Evolutionary conservation across 2,797 vertebrate species (phyloP).

Genomic region (Spinibarbus caldwelli): DNA sequence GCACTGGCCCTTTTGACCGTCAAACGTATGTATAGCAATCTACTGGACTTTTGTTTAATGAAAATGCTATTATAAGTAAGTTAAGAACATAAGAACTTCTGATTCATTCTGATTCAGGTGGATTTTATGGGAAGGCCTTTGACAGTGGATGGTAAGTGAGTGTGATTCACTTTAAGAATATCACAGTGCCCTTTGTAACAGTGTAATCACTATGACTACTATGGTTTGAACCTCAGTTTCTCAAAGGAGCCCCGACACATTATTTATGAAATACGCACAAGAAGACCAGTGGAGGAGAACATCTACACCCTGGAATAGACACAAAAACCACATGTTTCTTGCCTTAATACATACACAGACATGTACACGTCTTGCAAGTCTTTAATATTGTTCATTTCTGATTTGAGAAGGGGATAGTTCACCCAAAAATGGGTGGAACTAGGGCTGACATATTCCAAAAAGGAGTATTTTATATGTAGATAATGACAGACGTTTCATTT

Average conservation of each 20-base stretch:
- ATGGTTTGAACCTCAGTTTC: slow-evolving; percentile 65
- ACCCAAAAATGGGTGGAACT: not conserved
- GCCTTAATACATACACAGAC: not conserved
- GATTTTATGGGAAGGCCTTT: slow-evolving; percentile 65
- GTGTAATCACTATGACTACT: not conserved
- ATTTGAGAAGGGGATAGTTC: not conserved
- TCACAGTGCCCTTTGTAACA: not conserved
- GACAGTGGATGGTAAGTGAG: slow-evolving; percentile 74
- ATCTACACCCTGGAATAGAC: slow-evolving; percentile 79
- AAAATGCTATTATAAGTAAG: not conserved
- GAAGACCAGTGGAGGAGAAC: slow-evolving; percentile 78
- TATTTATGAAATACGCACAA: slow-evolving; percentile 79
- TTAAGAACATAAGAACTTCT: not conserved
- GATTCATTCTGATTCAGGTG: slow-evolving; percentile 64
- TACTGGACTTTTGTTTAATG: not conserved
- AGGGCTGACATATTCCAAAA: not conserved
- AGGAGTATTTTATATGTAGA: not conserved
- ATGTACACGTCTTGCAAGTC: not conserved
- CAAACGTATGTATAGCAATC: slow-evolving; percentile 68
- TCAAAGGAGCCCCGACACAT: slow-evolving; percentile 80
- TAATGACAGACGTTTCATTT: not conserved
- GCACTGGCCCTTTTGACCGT: slow-evolving; percentile 70
- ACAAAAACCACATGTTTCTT: not conserved
- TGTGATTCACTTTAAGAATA: not conserved
- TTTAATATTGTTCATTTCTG: not conserved